These are phyloP conservation scores for Oreochromis spilurus DNA, from an alignment of 2,113 vertebrate genomes.

Conservation along the genomic window DNA sequence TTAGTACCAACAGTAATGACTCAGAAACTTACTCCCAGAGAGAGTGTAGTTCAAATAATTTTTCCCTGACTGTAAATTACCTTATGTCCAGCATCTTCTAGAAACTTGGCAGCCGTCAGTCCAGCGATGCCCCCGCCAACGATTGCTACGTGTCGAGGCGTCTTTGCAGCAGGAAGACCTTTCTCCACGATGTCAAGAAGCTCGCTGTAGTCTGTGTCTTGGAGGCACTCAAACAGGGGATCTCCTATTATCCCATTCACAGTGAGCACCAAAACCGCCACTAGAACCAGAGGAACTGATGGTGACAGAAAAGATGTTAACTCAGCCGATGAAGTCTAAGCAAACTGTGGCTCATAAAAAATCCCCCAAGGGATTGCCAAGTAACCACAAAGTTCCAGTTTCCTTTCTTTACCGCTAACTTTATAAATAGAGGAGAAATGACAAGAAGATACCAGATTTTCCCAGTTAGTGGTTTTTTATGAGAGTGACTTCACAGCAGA, in stretches of 20 bases:
- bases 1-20: not conserved
- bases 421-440: not conserved
- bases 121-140: constrained; percentile 80
- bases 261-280: constrained; percentile 45
- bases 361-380: not conserved
- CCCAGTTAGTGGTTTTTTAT: not conserved
- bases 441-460: not conserved
- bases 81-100: constrained; percentile 81
- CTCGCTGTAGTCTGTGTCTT: constrained; percentile 75
- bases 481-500: not conserved
- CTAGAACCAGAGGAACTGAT: constrained; percentile 54
- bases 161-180: constrained; percentile 69
- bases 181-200: constrained; percentile 69
- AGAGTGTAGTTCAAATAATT: fast-evolving
- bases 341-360: not conserved
- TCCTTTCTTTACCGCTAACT: not conserved
- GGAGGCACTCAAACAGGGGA: constrained; percentile 73
- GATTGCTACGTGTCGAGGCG: constrained; percentile 68
- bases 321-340: not conserved
- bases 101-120: constrained; percentile 78
- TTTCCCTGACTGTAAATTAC: not conserved
- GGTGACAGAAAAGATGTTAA: not conserved
- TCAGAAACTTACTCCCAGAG: not conserved
- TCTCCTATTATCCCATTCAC: constrained; percentile 46
- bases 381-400: not conserved